A percentile compares a stretch with the other conserved stretches of the same genome.
phyloP scores from a whole-genome alignment of 2,113 vertebrate species.

The Patagioenas fasciata region DNA sequence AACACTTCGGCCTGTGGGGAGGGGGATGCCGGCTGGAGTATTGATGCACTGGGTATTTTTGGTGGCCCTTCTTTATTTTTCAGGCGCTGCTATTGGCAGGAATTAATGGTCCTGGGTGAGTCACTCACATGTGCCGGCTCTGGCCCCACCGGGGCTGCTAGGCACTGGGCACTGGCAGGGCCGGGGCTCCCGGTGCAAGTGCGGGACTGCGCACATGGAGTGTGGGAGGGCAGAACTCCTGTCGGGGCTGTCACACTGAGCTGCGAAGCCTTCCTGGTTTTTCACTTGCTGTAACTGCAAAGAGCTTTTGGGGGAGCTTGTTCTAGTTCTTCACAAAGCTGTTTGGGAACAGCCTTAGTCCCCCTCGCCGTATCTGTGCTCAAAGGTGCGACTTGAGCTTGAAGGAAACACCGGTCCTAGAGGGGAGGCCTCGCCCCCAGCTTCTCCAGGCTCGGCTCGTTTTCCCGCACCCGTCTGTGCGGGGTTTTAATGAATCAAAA shows the following conservation, averaged over 20 bases:
- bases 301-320: background rate
- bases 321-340: background rate
- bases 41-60: background rate
- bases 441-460: rapidly evolving
- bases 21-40: background rate
- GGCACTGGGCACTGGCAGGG: background rate
- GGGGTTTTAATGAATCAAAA: too few species aligned
- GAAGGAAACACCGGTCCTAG: rapidly evolving
- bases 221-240: rapidly evolving
- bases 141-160: background rate
- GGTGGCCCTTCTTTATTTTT: background rate
- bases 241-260: rapidly evolving
- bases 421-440: rapidly evolving
- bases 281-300: rapidly evolving
- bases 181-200: rapidly evolving
- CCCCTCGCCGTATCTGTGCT: rapidly evolving
- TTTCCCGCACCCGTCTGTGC: background rate
- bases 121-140: background rate
- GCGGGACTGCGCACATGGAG: rapidly evolving
- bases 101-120: background rate
- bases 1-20: background rate
- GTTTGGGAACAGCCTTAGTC: background rate
- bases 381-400: too few species aligned
- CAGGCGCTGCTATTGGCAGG: background rate
- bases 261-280: background rate